A percentile compares a stretch with the other conserved stretches of the same genome.
phyloP scores from a whole-genome alignment of 2,113 vertebrate species.

The Cochlearius cochlearius region DNA sequence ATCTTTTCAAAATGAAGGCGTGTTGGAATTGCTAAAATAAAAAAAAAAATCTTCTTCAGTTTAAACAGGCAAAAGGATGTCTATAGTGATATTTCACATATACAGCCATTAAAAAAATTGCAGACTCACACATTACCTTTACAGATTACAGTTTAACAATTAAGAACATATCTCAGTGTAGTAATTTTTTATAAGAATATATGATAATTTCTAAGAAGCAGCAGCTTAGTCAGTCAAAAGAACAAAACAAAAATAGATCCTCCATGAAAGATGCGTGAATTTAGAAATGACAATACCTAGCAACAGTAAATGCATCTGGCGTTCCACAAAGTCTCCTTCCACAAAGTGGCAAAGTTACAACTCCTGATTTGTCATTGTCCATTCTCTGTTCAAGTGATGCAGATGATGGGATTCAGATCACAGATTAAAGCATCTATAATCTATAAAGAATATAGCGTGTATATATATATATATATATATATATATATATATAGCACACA shows the following conservation, averaged over 20 bases:
- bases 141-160: not conserved
- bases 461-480: not conserved
- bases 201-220: not conserved
- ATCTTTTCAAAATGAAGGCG: not conserved
- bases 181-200: not conserved
- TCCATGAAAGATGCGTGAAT: not conserved
- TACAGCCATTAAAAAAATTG: not conserved
- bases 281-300: not conserved
- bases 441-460: not conserved
- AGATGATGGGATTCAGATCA: not conserved
- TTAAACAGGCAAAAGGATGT: not conserved
- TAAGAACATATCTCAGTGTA: not conserved
- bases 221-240: not conserved
- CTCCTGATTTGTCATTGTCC: not conserved
- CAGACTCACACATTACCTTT: not conserved
- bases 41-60: not conserved
- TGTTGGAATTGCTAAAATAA: not conserved
- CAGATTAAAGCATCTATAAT: not conserved
- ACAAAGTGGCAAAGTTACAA: not conserved
- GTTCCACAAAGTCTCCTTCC: not conserved
- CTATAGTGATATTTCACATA: not conserved
- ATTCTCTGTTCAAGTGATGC: not conserved
- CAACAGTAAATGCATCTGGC: not conserved
- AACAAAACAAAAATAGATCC: not conserved
- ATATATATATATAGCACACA: not conserved